Base-by-base conservation (phyloP, 2,888 invertebrate genomes). In the Corbicula japonica region DNA sequence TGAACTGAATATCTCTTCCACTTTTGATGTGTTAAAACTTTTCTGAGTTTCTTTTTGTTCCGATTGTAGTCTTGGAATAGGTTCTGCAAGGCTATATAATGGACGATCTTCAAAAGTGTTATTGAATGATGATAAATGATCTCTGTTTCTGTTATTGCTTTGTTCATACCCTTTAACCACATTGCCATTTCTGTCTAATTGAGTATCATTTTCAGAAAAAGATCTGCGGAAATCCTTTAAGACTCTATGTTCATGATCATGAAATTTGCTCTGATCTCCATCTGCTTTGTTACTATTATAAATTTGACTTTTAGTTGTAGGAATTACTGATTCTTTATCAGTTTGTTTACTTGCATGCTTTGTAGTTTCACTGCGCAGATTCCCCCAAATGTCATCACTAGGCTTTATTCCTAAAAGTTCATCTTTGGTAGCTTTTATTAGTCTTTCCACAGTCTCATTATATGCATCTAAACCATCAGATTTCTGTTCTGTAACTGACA, bases 401-500 rank as follows among this genome's bases (percentile, higher is more conserved):
- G 77, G 73, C 54, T 78, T 71, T n/a, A 69, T 66, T 10, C 83
- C 83, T 23, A 85, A 62, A 1, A 87, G 69, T 66, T 87, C 87
- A 60, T 84, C 77, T 66, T 84, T 87, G 32, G 87, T 80, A 30
- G 84, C 78, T 66, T 56, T 77, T 48, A 87, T 85, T 23, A 87
- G 62, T 48, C 83, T 81, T 69, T 87, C 87, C n/a, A 87, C 87
- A 10, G 77, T 76, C 66, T 81, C 81, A 80, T 85, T 81, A 68
- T 85, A 87, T 0, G 78, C 84, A 74, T 83, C 84, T 5, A 80
- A 69, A 70, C 73, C 69, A 60, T 72, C 63, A 26, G 60, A 28
- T 21, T 72, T 74, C 2, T 6, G 15, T 32, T 54, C 62, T 35
- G 48, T 6, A 26, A 12, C 32, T 21, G 5, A 21, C n/a, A n/a